These are phyloP conservation scores for Zaprionus taronus DNA, from an alignment of 1,140 invertebrate genomes.

Conservation along the genomic window DNA sequence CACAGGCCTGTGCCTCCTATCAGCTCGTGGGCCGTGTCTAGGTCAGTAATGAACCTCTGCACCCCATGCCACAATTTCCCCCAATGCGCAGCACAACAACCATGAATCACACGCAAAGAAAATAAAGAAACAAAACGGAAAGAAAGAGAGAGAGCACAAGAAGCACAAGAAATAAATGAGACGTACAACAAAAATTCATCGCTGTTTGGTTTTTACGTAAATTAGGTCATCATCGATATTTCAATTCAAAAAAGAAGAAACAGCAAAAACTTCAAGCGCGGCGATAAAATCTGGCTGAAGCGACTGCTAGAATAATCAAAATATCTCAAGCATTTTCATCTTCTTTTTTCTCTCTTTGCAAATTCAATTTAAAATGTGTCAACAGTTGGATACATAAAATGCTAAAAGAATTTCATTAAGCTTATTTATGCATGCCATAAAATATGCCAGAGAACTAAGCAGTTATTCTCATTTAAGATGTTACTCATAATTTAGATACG, in stretches of 20 bases:
- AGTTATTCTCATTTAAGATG: not conserved
- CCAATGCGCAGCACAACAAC: not conserved
- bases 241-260: conserved; percentile 10
- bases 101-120: conserved; percentile 53
- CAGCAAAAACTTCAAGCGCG: conserved; percentile 45
- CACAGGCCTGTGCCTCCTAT: conserved; percentile 21
- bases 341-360: conserved; percentile 4
- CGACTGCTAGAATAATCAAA: not conserved
- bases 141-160: conserved; percentile 6
- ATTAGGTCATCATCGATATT: conserved; percentile 69
- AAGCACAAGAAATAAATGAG: conserved; percentile 33
- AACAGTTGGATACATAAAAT: not conserved
- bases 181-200: conserved; percentile 35
- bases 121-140: conserved; percentile 5
- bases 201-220: conserved; percentile 39
- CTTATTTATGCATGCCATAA: not conserved
- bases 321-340: conserved; percentile 12
- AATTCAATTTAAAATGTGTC: conserved; percentile 37
- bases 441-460: not conserved
- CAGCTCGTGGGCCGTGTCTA: conserved; percentile 24
- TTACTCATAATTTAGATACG: not conserved
- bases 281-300: conserved; percentile 42
- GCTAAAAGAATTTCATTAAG: not conserved
- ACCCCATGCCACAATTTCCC: not conserved
- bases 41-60: conserved; percentile 59